Base-by-base conservation (phyloP, 2,888 invertebrate species). In the Zygogramma bicolorata region DNA sequence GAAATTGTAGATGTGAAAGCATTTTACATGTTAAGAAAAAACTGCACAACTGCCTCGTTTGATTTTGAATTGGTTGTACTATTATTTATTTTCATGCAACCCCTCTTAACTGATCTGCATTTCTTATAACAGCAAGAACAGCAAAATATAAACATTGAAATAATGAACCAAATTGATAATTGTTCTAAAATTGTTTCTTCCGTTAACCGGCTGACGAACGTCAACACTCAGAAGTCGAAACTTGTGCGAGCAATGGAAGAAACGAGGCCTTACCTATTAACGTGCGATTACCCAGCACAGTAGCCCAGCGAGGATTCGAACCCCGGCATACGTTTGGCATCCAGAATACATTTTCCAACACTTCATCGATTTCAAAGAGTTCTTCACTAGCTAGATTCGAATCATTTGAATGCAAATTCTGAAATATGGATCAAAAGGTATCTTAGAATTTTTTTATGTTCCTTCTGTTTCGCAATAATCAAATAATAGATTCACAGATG, bases 401-500 rank as follows among this genome's bases (percentile, higher is more conserved):
- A 46, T 68, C 60, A 58, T 68, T 61, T 31, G 61, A 61, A 68
- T 68, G 68, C 59, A 68, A 31, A 25, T 8, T 59, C 61, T 61
- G 34, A 68, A 68, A 61, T 68, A 61, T 34, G 68, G 68, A 60
- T 68, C 60, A 25, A 61, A 68, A 61, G 38, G 38, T 60, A 60
- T 27, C 3, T n/a, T 61, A 34, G 40, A 31, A 60, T 25, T n/a
- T 53, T 62, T 20, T 68, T 61, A 46, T 8, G 5, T 61, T 18
- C 31, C 29, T 42, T 68, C 68, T 46, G n/a, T n/a, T n/a, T n/a
- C n/a, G n/a, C n/a, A n/a, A n/a, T n/a, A n/a, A n/a, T n/a, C n/a
- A n/a, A n/a, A 27, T 61, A 68, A 57, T 68, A 59, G 27, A 18
- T 15, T 15, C 60, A 20, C 31, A 68, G 31, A 60, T 68, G 61